Conservation (phyloP, 2,888 invertebrate species). For the Kuschelorhynchus macadamiae region DNA sequence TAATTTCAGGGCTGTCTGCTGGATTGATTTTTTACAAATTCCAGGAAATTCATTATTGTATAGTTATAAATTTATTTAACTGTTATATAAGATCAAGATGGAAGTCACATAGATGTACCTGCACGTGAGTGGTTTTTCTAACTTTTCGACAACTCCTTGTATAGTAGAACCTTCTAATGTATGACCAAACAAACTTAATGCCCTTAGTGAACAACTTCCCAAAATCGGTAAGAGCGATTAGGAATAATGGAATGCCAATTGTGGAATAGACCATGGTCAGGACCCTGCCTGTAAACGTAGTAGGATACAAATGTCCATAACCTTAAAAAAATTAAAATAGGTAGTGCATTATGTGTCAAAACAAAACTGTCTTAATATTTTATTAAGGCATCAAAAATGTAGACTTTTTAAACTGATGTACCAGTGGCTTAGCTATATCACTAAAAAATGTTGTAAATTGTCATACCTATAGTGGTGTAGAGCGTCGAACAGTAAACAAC, state of each 20-base stretch:
- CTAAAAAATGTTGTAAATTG: too few relatives aligned
- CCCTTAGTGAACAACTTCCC: slow-evolving; percentile 93
- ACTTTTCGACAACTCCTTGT: slow-evolving; percentile 87
- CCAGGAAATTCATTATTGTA: too few relatives aligned
- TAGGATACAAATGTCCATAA: slow-evolving; percentile 96
- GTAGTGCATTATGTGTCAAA: too few relatives aligned
- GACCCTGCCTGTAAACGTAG: slow-evolving; percentile 86
- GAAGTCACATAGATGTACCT: too few relatives aligned
- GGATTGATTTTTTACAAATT: too few relatives aligned
- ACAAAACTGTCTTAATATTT: too few relatives aligned
- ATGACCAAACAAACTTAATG: slow-evolving; percentile 93
- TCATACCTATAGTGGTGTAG: slow-evolving; percentile 88
- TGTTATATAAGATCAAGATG: too few relatives aligned
- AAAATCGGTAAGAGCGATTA: slow-evolving; percentile 94
- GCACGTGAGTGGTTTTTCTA: slow-evolving; percentile 74
- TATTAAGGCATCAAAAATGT: too few relatives aligned
- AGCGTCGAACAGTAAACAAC: slow-evolving; percentile 83
- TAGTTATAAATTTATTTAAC: too few relatives aligned
- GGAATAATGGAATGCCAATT: slow-evolving; percentile 95
- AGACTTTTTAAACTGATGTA: too few relatives aligned
- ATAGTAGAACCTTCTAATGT: slow-evolving; percentile 85
- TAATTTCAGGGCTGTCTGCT: too few relatives aligned
- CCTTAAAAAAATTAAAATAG: slow-evolving; percentile 77
- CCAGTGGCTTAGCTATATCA: too few relatives aligned
- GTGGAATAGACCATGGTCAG: slow-evolving; percentile 95